phyloP scores from a whole-genome alignment of 2,113 vertebrate genomes.

The Galeopterus variegatus region DNA sequence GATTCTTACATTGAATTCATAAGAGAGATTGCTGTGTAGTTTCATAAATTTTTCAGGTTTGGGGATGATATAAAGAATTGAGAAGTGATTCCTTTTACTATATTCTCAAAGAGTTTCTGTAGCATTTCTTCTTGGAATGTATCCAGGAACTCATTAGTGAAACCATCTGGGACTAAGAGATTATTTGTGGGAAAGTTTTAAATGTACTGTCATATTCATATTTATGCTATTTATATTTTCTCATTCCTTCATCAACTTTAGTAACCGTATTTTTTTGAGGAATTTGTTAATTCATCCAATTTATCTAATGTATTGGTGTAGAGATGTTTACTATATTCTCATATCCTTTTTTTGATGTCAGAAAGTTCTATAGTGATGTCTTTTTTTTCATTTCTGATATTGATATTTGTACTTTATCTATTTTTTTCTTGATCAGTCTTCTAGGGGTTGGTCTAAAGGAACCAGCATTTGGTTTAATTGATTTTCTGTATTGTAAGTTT shows the following conservation, averaged over 20 bases:
- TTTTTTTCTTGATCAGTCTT: background rate
- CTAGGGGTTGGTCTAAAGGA: background rate
- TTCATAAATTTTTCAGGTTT: constrained; percentile 4
- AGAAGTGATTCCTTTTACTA: background rate
- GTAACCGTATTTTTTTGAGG: background rate
- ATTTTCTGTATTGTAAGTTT: background rate
- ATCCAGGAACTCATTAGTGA: background rate
- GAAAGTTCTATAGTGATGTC: background rate
- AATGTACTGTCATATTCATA: background rate
- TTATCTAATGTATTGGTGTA: background rate
- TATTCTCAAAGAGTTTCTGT: background rate
- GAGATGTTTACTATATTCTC: background rate
- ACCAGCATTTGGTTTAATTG: background rate
- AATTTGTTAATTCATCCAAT: background rate
- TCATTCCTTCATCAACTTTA: background rate
- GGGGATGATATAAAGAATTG: background rate
- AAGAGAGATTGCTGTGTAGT: background rate
- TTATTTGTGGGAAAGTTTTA: background rate
- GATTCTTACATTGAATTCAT: background rate
- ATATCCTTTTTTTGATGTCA: background rate
- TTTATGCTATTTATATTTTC: background rate
- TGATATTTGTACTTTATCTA: background rate
- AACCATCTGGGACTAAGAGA: background rate
- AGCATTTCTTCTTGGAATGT: background rate
- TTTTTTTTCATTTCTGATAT: background rate